phyloP scores from a whole-genome alignment of 2,797 vertebrate genomes.

The Megaceryle alcyon region DNA sequence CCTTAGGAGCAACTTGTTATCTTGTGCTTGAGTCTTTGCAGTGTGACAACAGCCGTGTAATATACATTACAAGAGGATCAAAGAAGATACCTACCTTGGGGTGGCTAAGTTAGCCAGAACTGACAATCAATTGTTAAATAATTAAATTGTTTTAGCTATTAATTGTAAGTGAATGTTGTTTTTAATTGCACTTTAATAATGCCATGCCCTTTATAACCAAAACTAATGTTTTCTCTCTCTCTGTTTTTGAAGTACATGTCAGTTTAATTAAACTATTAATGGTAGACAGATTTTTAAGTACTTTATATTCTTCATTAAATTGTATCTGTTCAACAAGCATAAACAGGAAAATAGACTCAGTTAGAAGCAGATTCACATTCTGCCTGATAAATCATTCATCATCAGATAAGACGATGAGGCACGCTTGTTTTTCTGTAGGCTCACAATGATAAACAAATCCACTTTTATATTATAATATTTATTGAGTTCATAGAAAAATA shows the following conservation, averaged over 20 bases:
- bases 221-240: conserved; percentile 81
- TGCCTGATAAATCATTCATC: conserved; percentile 76
- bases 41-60: neutral
- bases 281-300: conserved; percentile 81
- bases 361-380: conserved; percentile 70
- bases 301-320: conserved; percentile 80
- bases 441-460: conserved; percentile 66
- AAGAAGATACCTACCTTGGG: conserved; percentile 34
- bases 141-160: conserved; percentile 80
- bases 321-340: conserved; percentile 80
- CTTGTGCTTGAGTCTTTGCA: neutral
- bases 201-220: conserved; percentile 83
- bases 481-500: conserved; percentile 69
- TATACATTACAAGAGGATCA: conserved; percentile 11
- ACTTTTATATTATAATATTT: conserved; percentile 64
- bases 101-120: conserved; percentile 67
- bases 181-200: conserved; percentile 86
- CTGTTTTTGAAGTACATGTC: conserved; percentile 82
- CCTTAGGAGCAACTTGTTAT: neutral
- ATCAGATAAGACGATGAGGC: conserved; percentile 63
- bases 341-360: conserved; percentile 76
- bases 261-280: conserved; percentile 86
- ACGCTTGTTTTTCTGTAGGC: conserved; percentile 58
- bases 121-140: conserved; percentile 79
- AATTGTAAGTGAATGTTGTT: conserved; percentile 78